Base-by-base conservation (phyloP, 1,140 invertebrate genomes). In the Latrodectus geometricus region DNA sequence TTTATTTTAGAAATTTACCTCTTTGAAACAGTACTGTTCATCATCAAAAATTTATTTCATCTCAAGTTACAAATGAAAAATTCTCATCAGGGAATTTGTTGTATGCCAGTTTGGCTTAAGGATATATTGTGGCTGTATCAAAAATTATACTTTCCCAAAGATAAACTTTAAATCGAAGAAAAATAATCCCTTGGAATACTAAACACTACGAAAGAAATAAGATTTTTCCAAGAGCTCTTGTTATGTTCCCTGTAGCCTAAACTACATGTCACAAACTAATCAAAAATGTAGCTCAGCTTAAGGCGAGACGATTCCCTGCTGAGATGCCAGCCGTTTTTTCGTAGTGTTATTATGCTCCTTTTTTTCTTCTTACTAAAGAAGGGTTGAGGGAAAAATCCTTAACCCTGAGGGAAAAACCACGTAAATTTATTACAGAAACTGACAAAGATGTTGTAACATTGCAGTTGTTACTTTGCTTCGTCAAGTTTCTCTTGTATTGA, bases 231-330 rank as follows among this genome's bases (percentile, higher is more conserved):
- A n/a, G n/a, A n/a, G n/a, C 12, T n/a, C 52, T n/a, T 76, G 21
- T 76, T 76, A n/a, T 74, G 20, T 50, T 50, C 49, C 23, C 73
- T 20, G 7, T 56, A 76, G 74, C 61, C 74, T 50, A 48, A 56
- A 76, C 50, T 61, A 56, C 74, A 76, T 56, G 74, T 76, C 74
- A 76, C 74, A 61, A 56, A 76, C 74, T 76, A 76, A 76, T 76
- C 74, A 76, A 76, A 76, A 76, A 76, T 76, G 74, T 76, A 76
- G 74, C 74, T 23, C 74, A 76, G 74, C 74, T 76, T 76, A 76
- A 23, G 74, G 74, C 74, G 61, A 54, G 21, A 23, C 74, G 20
- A 61, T 54, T 76, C 74, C 74, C 74, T 61, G 20, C 9, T 56
- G 74, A 21, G 20, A 21, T 14, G n/a, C 35, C 17, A 21, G 74